A percentile compares a stretch with the other conserved stretches of the same genome.
Conservation (phyloP, 37 sponge, comb jelly and placozoan genomes). For the Amphimedon queenslandica region DNA sequence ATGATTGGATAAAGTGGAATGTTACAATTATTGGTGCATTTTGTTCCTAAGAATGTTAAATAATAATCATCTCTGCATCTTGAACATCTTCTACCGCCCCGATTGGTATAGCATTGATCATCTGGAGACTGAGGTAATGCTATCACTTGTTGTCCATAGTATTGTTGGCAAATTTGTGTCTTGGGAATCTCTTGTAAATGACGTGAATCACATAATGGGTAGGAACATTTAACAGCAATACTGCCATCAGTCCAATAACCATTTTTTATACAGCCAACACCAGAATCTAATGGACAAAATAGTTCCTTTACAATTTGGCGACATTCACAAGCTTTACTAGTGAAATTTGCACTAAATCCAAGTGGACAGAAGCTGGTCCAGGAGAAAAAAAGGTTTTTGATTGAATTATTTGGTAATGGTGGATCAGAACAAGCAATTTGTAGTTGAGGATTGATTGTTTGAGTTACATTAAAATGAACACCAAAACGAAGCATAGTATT, state of each 20-base stretch:
- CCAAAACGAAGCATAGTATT: neutral
- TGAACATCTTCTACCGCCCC: neutral
- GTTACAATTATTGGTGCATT: neutral
- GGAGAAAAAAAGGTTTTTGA: neutral
- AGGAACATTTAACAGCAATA: neutral
- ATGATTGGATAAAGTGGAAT: neutral
- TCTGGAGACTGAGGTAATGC: neutral
- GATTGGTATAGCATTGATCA: constrained; percentile 9
- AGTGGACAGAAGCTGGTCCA: neutral
- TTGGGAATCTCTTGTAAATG: no score
- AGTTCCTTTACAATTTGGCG: neutral
- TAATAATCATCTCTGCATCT: constrained; percentile 5
- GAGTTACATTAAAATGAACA: neutral
- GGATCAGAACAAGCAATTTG: neutral
- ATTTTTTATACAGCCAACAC: neutral
- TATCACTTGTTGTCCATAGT: no score
- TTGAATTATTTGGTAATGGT: no score
- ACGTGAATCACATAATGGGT: neutral
- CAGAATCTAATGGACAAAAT: neutral
- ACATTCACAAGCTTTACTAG: constrained; percentile 2
- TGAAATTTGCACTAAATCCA: neutral
- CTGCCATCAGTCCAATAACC: neutral
- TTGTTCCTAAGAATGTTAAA: constrained; percentile 1
- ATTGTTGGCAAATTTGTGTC: no score
- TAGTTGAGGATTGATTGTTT: neutral